These are phyloP conservation scores for Eidolon helvum DNA, from an alignment of 2,113 vertebrate genomes.

Conservation along the genomic window DNA sequence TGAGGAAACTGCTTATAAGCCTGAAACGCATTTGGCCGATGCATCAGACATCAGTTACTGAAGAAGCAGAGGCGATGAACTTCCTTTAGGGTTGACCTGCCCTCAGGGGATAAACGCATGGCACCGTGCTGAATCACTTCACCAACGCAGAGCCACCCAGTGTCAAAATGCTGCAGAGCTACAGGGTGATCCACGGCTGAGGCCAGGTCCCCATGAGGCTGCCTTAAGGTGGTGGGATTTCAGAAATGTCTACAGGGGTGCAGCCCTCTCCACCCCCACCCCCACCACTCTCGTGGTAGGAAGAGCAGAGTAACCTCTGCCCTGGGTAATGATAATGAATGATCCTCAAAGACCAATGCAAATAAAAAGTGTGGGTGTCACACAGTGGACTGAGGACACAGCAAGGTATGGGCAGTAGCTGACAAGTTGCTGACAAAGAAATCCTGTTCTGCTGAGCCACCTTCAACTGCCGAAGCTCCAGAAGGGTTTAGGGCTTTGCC, in stretches of 20 bases:
- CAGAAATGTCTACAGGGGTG: background rate
- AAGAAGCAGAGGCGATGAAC: background rate
- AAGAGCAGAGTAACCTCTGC: background rate
- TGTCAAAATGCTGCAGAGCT: background rate
- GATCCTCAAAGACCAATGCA: background rate
- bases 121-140: background rate
- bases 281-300: background rate
- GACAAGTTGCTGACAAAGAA: background rate
- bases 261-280: background rate
- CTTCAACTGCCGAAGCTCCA: background rate
- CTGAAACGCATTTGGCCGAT: background rate
- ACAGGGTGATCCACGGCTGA: background rate
- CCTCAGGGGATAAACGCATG: background rate
- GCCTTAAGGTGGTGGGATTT: background rate
- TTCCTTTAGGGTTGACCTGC: background rate
- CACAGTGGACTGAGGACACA: background rate
- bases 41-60: background rate
- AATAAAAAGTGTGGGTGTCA: background rate
- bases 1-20: background rate
- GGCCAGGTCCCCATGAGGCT: background rate
- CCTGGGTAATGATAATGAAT: background rate
- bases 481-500: background rate
- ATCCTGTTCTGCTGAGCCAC: background rate
- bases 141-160: background rate
- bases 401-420: background rate